Evolutionary conservation across 2,797 vertebrate species (phyloP).

Genomic region (Anguilla pacifica): DNA sequence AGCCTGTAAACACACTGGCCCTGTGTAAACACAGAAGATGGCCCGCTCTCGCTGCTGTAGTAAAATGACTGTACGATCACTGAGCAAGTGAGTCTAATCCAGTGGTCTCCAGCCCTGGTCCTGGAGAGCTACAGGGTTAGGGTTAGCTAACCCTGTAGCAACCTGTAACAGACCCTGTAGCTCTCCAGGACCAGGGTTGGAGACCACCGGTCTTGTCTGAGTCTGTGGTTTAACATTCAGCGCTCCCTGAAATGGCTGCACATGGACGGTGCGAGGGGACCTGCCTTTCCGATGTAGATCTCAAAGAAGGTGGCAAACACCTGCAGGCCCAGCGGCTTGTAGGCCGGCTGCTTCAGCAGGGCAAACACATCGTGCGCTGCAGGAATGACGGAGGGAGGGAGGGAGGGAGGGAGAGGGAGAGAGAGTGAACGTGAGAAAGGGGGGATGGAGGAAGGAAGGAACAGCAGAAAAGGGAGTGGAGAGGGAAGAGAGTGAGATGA

Average conservation of each 20-base stretch:
- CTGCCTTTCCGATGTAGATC: constrained; percentile 96
- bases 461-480: not conserved
- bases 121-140: too few relatives aligned
- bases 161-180: too few relatives aligned
- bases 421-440: not conserved
- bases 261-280: constrained; percentile 35
- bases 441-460: not conserved
- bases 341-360: constrained; percentile 93
- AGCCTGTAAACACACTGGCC: not conserved
- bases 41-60: not conserved
- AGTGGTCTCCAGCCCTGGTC: too few relatives aligned
- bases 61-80: not conserved
- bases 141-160: too few relatives aligned
- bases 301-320: constrained; percentile 97
- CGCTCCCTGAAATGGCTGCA: not conserved
- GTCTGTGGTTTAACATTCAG: not conserved
- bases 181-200: too few relatives aligned
- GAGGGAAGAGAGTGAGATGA: not conserved
- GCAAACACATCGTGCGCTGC: constrained; percentile 94
- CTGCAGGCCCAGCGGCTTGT: constrained; percentile 96
- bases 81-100: not conserved
- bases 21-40: not conserved
- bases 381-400: constrained; percentile 26
- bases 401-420: not conserved
- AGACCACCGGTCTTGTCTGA: not conserved